phyloP scores from a whole-genome alignment of 2,888 invertebrate species.

The Plagodis dolabraria region DNA sequence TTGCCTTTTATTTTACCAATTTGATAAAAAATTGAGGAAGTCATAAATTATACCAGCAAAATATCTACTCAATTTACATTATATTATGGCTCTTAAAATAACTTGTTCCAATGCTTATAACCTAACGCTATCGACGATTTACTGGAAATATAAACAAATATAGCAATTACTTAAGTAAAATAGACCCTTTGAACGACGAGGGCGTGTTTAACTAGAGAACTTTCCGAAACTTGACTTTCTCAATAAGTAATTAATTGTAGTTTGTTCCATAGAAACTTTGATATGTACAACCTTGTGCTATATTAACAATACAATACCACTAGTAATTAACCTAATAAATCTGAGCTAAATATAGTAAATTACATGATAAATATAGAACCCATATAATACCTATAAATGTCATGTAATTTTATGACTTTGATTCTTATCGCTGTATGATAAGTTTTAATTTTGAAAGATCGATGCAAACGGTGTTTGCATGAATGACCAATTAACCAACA shows the following conservation, averaged over 20 bases:
- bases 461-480: conserved; percentile 5
- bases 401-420: conserved; percentile 2
- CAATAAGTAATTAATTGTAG: not conserved
- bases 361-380: conserved; percentile 33
- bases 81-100: too few relatives aligned
- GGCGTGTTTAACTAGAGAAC: too few relatives aligned
- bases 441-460: conserved; percentile 8
- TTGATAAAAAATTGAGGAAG: too few relatives aligned
- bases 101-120: too few relatives aligned
- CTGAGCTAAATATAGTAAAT: conserved; percentile 38
- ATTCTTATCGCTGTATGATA: conserved; percentile 14
- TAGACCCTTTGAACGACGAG: too few relatives aligned
- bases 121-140: too few relatives aligned
- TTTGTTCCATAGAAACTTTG: not conserved
- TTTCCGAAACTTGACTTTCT: too few relatives aligned
- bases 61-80: too few relatives aligned
- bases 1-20: too few relatives aligned
- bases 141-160: too few relatives aligned
- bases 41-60: too few relatives aligned
- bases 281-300: not conserved
- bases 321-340: conserved; percentile 14
- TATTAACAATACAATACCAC: conserved; percentile 1
- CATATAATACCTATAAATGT: conserved; percentile 16
- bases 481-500: conserved; percentile 38
- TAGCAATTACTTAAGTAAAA: too few relatives aligned